Evolutionary conservation across 1,140 invertebrate genomes (phyloP), one percentile per base, ranked within the genome.

Genomic region (Arctopsyche grandis): DNA sequence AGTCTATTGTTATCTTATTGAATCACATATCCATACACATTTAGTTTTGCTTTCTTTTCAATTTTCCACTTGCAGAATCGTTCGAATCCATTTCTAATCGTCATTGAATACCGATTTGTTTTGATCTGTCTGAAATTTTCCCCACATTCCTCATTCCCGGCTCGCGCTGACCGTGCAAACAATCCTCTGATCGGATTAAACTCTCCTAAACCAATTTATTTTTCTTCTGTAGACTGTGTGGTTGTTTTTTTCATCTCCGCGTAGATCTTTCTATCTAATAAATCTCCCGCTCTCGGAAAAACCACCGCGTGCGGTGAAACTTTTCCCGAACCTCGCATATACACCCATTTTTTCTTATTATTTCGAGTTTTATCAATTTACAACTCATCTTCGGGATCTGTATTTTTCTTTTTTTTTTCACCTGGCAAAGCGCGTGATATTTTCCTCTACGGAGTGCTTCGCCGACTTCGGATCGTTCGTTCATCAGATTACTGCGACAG

Each of bases 161-260:
- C 19, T 29, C 58, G 56, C 43, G 75, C 76, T 78, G 66, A 69
- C 66, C 58, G 48, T 56, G 69, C 69, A 69, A 81, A 81, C 75
- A 81, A 78, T 69, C 21, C 75, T 29, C 52, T 77, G 75, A 77
- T 77, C 75, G 63, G 46, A 77, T 77, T 77, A 77, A 69, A 77
- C 60, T 69, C 75, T 0, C 60, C 16, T 77, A 69, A 77, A 69
- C 66, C 56, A 52, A 77, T 77, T 77, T 77, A 69, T 69, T 69
- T 66, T 77, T 66, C 60, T 46, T 46, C 24, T 16, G 22, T 38
- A 66, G 12, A 22, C n/a, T n/a, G n/a, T n/a, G n/a, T n/a, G n/a
- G 9, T 22, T 22, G 16, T 24, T 56, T 46, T 74, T 74, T 56
- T 56, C 46, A n/a, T 74, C 24, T 29, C 24, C 19, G 1, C 43